Base-by-base conservation (phyloP, 1,140 invertebrate species). In the Andrena cerasifolii region DNA sequence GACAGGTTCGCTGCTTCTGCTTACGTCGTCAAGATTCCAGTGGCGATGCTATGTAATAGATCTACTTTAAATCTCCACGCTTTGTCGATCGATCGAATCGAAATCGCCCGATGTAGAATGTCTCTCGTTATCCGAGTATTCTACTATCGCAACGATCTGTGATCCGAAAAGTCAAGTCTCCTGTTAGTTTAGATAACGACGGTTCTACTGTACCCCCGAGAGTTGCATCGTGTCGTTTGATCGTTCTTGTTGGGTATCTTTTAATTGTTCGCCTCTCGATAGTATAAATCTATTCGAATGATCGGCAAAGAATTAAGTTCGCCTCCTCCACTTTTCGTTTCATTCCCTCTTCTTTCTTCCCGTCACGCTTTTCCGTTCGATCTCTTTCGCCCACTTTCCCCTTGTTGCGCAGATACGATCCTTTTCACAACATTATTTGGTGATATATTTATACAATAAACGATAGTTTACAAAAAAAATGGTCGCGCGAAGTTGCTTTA, bases 381-480 rank as follows among this genome's bases (percentile, higher is more conserved):
- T 54, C 59, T 67, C 67, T 65, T 16, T n/a, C 26, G 8, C 36
- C 47, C 31, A 58, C 58, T 73, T 84, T 78, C 70, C 58, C 70
- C 54, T 78, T 54, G 68, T 81, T 83, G 68, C 61, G 70, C 76
- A 80, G 24, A 84, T 75, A 67, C 80, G 59, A 79, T 73, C 68
- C 10, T 67, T 86, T 86, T 81, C 82, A 70, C 84, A 89, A 87
- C 74, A 85, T 86, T 89, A 87, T 89, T 83, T 89, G 88, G 89
- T 90, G 88, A 91, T 90, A 91, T 89, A 90, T 90, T 91, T 90
- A 90, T 90, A 83, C 54, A 89, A 89, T 89, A 89, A 91, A 90
- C 79, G 66, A 85, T 82, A 49, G 71, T 75, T 36, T 61, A 61
- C 63, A 84, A 28, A 61, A 40, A 40, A 3, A n/a, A n/a, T n/a